phyloP scores from a whole-genome alignment of 2,113 vertebrate genomes.

The Anhinga anhinga region DNA sequence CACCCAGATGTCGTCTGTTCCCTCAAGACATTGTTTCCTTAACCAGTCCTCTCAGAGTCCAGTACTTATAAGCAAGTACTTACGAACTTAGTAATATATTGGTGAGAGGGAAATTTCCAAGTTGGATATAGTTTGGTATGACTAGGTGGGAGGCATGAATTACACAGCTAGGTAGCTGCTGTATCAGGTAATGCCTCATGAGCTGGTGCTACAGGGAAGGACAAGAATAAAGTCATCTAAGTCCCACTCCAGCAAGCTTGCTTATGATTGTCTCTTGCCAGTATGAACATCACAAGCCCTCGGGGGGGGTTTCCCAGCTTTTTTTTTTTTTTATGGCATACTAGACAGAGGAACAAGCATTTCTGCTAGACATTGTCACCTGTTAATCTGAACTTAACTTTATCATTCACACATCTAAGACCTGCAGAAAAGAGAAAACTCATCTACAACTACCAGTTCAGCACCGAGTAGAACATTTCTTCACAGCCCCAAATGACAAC shows the following conservation, averaged over 20 bases:
- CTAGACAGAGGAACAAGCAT: neutral
- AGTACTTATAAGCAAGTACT: no score
- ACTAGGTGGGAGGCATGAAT: neutral
- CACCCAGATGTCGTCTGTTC: fast-evolving
- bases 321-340: neutral
- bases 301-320: neutral
- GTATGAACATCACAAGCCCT: neutral
- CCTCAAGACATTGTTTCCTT: neutral
- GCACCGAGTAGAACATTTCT: neutral
- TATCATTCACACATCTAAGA: neutral
- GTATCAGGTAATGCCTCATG: neutral
- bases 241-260: neutral
- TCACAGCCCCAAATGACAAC: neutral
- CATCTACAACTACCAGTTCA: neutral
- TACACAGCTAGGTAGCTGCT: neutral
- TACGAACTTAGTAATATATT: neutral
- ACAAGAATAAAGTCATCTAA: neutral
- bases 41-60: neutral
- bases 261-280: neutral
- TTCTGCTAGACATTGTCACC: neutral
- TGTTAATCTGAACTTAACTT: neutral
- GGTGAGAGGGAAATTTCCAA: neutral
- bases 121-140: neutral
- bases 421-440: neutral
- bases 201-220: neutral